These are phyloP conservation scores for Petroica traversi DNA, from an alignment of 2,113 vertebrate species.

Conservation along the genomic window DNA sequence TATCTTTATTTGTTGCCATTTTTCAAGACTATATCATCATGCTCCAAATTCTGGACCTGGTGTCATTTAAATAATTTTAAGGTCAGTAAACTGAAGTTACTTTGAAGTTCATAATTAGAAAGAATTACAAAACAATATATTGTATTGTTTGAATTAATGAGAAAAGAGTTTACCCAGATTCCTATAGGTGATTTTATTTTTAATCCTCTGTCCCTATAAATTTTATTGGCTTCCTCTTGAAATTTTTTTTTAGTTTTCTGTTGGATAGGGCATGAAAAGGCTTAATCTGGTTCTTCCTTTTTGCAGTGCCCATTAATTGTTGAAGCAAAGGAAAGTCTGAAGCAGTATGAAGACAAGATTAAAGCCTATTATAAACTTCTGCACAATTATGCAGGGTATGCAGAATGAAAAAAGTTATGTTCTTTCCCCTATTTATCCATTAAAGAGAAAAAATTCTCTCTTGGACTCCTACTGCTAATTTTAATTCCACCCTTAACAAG, in stretches of 20 bases:
- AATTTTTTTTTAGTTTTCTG: neutral
- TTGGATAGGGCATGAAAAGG: neutral
- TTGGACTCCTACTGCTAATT: neutral
- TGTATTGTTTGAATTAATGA: neutral
- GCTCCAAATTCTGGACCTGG: neutral
- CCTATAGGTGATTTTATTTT: neutral
- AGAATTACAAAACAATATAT: neutral
- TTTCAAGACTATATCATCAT: neutral
- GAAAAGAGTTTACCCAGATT: neutral
- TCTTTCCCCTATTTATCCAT: neutral
- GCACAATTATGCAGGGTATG: neutral
- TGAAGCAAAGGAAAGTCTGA: neutral
- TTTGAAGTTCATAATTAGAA: neutral
- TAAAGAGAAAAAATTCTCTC: neutral
- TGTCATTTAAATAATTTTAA: neutral
- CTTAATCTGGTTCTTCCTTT: neutral
- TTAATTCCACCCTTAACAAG: neutral
- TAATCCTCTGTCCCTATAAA: neutral
- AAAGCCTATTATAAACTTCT: neutral
- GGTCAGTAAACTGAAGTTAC: neutral
- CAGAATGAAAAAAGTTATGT: neutral
- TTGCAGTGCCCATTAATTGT: neutral
- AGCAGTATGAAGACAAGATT: neutral
- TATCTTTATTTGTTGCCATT: neutral
- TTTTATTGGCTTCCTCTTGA: neutral